Evolutionary conservation across 1,140 invertebrate genomes (phyloP).

Genomic region (Palaemon carinicauda): DNA sequence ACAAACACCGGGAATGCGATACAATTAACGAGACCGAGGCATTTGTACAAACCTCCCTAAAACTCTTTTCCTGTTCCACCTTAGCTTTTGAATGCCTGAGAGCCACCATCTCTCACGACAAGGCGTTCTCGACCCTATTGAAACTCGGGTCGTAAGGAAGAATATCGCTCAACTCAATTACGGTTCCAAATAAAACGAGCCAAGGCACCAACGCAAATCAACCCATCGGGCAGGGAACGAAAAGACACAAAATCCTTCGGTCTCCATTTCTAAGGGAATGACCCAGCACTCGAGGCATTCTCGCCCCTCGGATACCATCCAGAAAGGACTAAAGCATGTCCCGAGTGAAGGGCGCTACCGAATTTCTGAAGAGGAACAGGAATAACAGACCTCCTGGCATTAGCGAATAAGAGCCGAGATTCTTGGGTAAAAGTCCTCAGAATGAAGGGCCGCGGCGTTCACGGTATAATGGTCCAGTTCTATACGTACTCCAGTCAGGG

Average conservation of each 20-base stretch:
- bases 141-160: neutral
- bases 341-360: neutral
- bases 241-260: too few species aligned
- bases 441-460: constrained; percentile 32
- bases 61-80: constrained; percentile 43
- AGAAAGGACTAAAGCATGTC: too few species aligned
- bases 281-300: too few species aligned
- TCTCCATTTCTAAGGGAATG: too few species aligned
- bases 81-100: constrained; percentile 26
- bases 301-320: too few species aligned
- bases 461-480: constrained; percentile 43
- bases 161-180: too few species aligned
- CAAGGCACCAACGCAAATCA: too few species aligned
- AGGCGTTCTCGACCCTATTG: neutral
- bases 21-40: constrained; percentile 25
- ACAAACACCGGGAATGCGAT: constrained; percentile 34
- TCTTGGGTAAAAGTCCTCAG: neutral
- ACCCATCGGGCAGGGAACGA: too few species aligned
- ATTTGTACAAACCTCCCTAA: constrained; percentile 25
- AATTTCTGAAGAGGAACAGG: neutral
- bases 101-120: neutral
- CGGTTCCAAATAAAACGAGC: too few species aligned
- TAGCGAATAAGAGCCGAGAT: neutral
- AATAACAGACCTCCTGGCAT: neutral
- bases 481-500: constrained; percentile 34